Evolutionary conservation across 2,888 invertebrate species (phyloP), one percentile per base, ranked within the genome.

Genomic region (Dorcus hopei): DNA sequence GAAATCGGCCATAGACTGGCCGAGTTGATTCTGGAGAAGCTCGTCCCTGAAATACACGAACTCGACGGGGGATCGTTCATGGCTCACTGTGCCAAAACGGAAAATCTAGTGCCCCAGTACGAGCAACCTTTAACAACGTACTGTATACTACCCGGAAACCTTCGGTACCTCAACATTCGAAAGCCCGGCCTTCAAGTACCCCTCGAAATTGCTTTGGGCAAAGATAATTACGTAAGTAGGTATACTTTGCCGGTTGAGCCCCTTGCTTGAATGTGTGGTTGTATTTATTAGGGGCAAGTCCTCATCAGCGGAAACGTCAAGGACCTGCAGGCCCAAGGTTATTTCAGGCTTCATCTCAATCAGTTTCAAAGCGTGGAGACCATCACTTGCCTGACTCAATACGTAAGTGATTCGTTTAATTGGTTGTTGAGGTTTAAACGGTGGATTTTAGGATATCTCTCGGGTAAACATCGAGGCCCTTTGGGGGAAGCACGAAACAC

Each of bases 401-500:
- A 80, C 61, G 83, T 83, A 74, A 73, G 72, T 69, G 52, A 33
- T 33, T 33, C 6, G 26, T 33, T 33, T 1, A 33, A 33, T 33
- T 33, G 6, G 26, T 23, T 33, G 14, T 39, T 16, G n/a, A 50
- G 9, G 3, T 26, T 16, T 38, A 9, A 33, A 38, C 3, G 14
- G 4, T 43, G 16, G 33, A 5, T 54, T 54, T 16, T 38, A 54
- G 54, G 45, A 43, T 38, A 55, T 61, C 33, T 41, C 49, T 16
- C 45, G 38, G 19, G 38, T 49, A 7, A 61, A 59, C 23, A 50
- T 55, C 19, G 53, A 19, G 4, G 47, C 52, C 40, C 72, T 92
- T 39, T 91, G 87, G 74, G 91, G 90, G 0, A 85, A 87, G 64
- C 91, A 92, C 72, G 89, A 91, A 68, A 81, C 83, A 19, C 77